These are phyloP conservation scores for human (Homo sapiens) DNA, from an alignment of 2,113 vertebrate species.

Conservation along the genomic window GRCh38 chr11:77306001-77306500, in stretches of 20 bases:
- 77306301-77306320: not conserved
- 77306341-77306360: not conserved
- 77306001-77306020: no score
- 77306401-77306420: not conserved
- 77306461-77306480: not conserved
- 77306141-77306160: no score
- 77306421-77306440: not conserved
- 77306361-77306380: not conserved
- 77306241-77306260: not conserved
- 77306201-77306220: no score
- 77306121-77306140: no score
- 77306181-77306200: no score
- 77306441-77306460: not conserved
- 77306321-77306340: constrained; percentile 1
- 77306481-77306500: not conserved
- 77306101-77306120: no score
- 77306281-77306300: not conserved
- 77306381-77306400: not conserved
- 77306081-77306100: no score
- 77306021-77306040: no score
- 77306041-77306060: no score
- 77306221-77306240: no score
- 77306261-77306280: not conserved
- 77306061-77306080: no score
- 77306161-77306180: no score